Percentiles rank a stretch among this genome's conserved stretches.
These are phyloP conservation scores for Drosophila nannoptera DNA, from an alignment of 1,140 invertebrate species.

Conservation along the genomic window DNA sequence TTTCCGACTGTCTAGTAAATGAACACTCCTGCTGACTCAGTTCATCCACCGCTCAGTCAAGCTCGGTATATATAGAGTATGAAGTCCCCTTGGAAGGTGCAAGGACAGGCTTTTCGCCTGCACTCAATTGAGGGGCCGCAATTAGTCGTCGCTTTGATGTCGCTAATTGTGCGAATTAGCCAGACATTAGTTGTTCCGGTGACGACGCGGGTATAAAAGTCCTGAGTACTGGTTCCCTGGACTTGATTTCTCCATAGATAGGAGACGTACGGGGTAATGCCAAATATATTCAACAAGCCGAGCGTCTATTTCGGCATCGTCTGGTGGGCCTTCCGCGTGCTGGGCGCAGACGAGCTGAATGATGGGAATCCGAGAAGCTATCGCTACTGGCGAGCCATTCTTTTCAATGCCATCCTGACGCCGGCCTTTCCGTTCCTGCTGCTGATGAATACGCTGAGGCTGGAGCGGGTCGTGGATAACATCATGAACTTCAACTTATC, in stretches of 20 bases:
- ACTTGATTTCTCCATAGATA: neutral
- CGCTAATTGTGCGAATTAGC: constrained; percentile 33
- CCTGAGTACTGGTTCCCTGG: neutral
- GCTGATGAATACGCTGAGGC: constrained; percentile 20
- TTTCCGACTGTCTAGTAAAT: no score
- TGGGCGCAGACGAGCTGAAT: constrained; percentile 43
- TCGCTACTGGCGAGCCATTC: constrained; percentile 15
- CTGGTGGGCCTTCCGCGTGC: constrained; percentile 20
- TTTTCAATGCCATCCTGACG: constrained; percentile 32
- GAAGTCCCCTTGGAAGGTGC: neutral
- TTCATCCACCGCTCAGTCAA: no score
- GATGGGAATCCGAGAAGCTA: constrained; percentile 2
- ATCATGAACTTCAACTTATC: constrained; percentile 48
- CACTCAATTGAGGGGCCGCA: neutral
- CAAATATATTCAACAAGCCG: neutral
- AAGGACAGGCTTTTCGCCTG: neutral
- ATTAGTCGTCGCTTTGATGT: constrained; percentile 28
- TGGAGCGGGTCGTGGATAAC: constrained; percentile 43
- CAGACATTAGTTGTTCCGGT: neutral
- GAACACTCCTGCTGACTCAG: no score
- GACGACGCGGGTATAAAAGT: constrained; percentile 24
- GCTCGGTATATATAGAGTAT: no score
- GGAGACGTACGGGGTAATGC: neutral
- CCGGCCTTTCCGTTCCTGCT: constrained; percentile 31
- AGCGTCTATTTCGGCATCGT: constrained; percentile 33